phyloP scores from a whole-genome alignment of 37 sponge, comb jelly and placozoan genomes.

The Theonella swinhoei region DNA sequence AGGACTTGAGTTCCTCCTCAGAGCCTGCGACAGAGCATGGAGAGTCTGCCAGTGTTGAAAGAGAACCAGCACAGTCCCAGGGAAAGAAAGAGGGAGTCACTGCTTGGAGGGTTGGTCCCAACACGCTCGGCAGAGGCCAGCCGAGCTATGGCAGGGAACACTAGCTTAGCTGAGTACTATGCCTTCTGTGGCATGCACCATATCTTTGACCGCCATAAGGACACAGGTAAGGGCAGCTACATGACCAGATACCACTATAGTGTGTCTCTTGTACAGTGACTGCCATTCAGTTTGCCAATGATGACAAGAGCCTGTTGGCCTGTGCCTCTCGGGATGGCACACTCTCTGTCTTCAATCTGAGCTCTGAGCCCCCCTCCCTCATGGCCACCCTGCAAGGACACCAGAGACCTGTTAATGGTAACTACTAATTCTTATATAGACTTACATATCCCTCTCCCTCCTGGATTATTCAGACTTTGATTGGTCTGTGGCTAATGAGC shows the following conservation, averaged over 20 bases:
- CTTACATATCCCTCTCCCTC: not conserved
- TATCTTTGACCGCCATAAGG: constrained; percentile 84
- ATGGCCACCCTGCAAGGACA: constrained; percentile 69
- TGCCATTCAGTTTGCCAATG: constrained; percentile 72
- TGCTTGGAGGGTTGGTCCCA: constrained; percentile 65
- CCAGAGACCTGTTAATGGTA: constrained; percentile 77
- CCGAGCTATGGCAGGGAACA: constrained; percentile 84
- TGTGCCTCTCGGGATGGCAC: constrained; percentile 83
- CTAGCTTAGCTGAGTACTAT: constrained; percentile 75
- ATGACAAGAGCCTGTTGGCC: constrained; percentile 81
- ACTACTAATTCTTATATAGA: not conserved
- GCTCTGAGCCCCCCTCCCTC: constrained; percentile 74
- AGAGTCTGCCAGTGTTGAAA: constrained; percentile 38
- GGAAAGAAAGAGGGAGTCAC: not conserved
- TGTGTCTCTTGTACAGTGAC: constrained; percentile 37
- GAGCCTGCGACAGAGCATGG: constrained; percentile 74
- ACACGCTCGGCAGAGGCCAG: constrained; percentile 85
- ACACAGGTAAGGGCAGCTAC: constrained; percentile 40
- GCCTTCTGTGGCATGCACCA: constrained; percentile 90
- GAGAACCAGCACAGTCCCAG: not conserved
- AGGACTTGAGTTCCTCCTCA: not conserved
- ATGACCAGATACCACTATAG: too few relatives aligned
- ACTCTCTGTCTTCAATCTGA: constrained; percentile 71
- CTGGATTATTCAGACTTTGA: constrained; percentile 70
- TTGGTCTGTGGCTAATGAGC: constrained; percentile 87